Conservation (phyloP, 2,113 vertebrate species). For the Callionymus lyra region DNA sequence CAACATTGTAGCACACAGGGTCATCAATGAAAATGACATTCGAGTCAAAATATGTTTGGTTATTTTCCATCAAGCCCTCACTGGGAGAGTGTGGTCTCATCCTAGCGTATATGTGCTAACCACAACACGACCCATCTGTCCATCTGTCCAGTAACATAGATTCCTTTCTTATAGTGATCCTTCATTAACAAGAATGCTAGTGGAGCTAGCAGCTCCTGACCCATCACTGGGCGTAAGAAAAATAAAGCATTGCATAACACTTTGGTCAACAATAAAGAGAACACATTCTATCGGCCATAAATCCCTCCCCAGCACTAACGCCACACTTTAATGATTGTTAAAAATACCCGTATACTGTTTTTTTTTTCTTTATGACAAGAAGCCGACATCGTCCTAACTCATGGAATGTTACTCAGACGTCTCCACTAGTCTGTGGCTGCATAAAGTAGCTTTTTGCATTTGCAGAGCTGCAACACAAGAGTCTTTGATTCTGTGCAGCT, state of each 20-base stretch:
- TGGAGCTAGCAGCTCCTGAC: conserved; percentile 41
- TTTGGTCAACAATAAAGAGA: conserved; percentile 55
- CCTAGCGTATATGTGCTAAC: too few relatives aligned
- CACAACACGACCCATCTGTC: too few relatives aligned
- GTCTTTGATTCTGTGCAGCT: conserved; percentile 46
- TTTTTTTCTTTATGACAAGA: conserved; percentile 17
- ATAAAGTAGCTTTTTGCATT: conserved; percentile 29
- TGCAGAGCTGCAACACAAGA: conserved; percentile 20
- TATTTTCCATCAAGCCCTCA: too few relatives aligned
- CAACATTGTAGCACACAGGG: too few relatives aligned
- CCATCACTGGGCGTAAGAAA: conserved; percentile 36
- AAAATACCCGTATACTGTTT: conserved; percentile 63
- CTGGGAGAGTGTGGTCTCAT: too few relatives aligned
- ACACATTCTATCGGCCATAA: conserved; percentile 23
- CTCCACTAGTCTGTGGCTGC: conserved; percentile 22
- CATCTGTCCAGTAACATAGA: conserved; percentile 40
- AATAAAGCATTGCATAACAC: conserved; percentile 64
- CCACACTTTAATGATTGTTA: conserved; percentile 63
- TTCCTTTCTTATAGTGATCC: conserved; percentile 55
- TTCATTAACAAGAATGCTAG: conserved; percentile 45
- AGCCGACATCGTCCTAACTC: conserved; percentile 31
- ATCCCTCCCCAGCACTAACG: conserved; percentile 36
- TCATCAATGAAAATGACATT: too few relatives aligned
- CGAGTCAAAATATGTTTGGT: too few relatives aligned
- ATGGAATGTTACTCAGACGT: conserved; percentile 55